These are phyloP conservation scores for Macquaria ambigua DNA, from an alignment of 2,113 vertebrate species.

Conservation along the genomic window DNA sequence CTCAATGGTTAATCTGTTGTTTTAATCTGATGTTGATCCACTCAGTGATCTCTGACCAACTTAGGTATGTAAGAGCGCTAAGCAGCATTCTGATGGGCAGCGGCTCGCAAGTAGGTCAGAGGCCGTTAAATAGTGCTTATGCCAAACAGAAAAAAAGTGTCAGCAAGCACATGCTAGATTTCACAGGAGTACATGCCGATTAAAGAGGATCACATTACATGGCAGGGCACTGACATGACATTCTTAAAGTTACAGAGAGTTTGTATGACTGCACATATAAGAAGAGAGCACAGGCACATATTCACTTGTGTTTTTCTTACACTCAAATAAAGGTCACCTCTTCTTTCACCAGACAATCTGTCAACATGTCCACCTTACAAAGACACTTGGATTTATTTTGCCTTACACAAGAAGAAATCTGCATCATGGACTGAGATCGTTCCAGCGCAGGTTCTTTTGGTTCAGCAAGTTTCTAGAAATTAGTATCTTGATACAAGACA, in stretches of 20 bases:
- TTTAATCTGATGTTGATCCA: slow-evolving; percentile 60
- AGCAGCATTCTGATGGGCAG: slow-evolving; percentile 59
- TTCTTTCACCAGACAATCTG: not conserved
- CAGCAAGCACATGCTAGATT: slow-evolving; percentile 75
- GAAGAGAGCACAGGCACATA: not conserved
- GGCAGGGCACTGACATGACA: slow-evolving; percentile 8
- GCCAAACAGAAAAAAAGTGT: slow-evolving; percentile 77
- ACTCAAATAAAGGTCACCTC: not conserved
- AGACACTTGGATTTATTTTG: not conserved
- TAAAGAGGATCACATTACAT: slow-evolving; percentile 72
- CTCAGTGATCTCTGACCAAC: slow-evolving; percentile 70
- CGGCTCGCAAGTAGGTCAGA: slow-evolving; percentile 70
- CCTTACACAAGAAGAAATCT: not conserved
- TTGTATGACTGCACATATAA: not conserved
- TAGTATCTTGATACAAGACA: too few relatives aligned
- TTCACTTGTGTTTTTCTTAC: not conserved
- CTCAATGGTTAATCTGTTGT: slow-evolving; percentile 59
- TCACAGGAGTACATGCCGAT: slow-evolving; percentile 74
- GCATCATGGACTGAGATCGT: not conserved
- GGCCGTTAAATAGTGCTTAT: slow-evolving; percentile 65
- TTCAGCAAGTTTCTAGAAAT: not conserved
- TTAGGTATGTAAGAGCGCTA: slow-evolving; percentile 55
- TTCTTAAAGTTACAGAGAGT: slow-evolving; percentile 62
- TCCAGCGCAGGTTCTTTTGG: not conserved
- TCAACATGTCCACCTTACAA: too few relatives aligned